Percentiles rank a stretch among this genome's conserved stretches.
phyloP scores from a whole-genome alignment of 2,888 invertebrate genomes.

The Carterocephalus palaemon region DNA sequence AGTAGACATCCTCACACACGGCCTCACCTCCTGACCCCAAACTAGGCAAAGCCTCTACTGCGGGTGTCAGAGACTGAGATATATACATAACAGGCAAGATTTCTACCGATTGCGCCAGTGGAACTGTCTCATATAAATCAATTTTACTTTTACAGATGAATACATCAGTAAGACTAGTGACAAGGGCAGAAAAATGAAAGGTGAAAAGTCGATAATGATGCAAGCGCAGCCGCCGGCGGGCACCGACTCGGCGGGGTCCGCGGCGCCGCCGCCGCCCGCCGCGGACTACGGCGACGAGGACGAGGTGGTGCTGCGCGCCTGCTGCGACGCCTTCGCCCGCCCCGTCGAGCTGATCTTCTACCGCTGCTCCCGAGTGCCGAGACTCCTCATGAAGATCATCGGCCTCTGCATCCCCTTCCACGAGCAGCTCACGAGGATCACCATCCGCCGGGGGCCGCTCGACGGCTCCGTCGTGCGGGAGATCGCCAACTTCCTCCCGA shows the following conservation, averaged over 20 bases:
- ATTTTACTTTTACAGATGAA: constrained; percentile 10
- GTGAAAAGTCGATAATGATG: constrained; percentile 4
- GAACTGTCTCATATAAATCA: too few relatives aligned
- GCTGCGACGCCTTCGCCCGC: constrained; percentile 10
- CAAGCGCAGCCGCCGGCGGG: background rate
- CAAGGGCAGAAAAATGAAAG: constrained; percentile 4
- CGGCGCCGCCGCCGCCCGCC: background rate
- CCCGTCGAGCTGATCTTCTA: constrained; percentile 34
- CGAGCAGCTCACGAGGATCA: constrained; percentile 29
- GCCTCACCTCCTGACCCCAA: too few relatives aligned
- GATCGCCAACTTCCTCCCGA: constrained; percentile 29
- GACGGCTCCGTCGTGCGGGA: constrained; percentile 31
- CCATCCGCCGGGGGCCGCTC: constrained; percentile 30
- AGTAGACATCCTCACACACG: too few relatives aligned
- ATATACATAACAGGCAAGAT: too few relatives aligned
- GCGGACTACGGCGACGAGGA: background rate
- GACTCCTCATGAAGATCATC: constrained; percentile 36
- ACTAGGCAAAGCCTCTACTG: too few relatives aligned
- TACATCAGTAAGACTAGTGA: constrained; percentile 1
- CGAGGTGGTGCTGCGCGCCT: constrained; percentile 5
- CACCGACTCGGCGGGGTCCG: background rate
- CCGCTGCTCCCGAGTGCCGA: constrained; percentile 29
- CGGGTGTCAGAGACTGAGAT: too few relatives aligned
- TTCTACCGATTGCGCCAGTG: too few relatives aligned
- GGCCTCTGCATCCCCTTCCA: constrained; percentile 36